Conservation (phyloP, 2,888 invertebrate species). For the Entomobrya proxima region DNA sequence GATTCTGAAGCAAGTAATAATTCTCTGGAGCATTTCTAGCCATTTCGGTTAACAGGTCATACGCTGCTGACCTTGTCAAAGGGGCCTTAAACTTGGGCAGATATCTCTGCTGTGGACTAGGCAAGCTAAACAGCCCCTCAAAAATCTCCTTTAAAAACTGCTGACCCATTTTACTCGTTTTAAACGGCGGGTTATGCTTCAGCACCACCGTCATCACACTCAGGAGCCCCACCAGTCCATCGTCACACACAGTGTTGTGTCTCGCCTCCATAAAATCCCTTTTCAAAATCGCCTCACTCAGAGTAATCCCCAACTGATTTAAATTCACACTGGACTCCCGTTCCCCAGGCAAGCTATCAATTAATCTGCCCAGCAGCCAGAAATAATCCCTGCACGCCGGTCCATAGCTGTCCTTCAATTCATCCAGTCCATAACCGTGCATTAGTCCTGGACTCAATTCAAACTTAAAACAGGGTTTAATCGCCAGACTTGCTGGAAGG, state of each 20-base stretch:
- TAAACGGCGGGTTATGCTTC: slow-evolving; percentile 92
- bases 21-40: slow-evolving; percentile 91
- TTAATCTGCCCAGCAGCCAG: slow-evolving; percentile 91
- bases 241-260: slow-evolving; percentile 89
- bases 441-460: slow-evolving; percentile 46
- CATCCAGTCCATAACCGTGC: slow-evolving; percentile 80
- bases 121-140: slow-evolving; percentile 92
- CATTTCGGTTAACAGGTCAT: slow-evolving; percentile 92
- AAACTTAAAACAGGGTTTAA: slow-evolving; percentile 83
- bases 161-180: slow-evolving; percentile 86
- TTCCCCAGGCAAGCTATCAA: slow-evolving; percentile 86
- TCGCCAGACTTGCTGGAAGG: slow-evolving; percentile 89
- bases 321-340: slow-evolving; percentile 80
- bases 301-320: slow-evolving; percentile 83
- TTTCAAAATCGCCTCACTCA: slow-evolving; percentile 85
- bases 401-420: slow-evolving; percentile 95
- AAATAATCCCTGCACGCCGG: slow-evolving; percentile 96
- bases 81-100: slow-evolving; percentile 95
- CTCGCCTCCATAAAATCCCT: slow-evolving; percentile 90
- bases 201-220: slow-evolving; percentile 91
- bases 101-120: slow-evolving; percentile 89
- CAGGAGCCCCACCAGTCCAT: slow-evolving; percentile 91
- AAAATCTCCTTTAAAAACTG: slow-evolving; percentile 84
- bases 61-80: slow-evolving; percentile 91
- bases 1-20: slow-evolving; percentile 89